A percentile compares a stretch with the other conserved stretches of the same genome.
Conservation (phyloP, 1,140 invertebrate genomes). For the Drosophila santomea region DNA sequence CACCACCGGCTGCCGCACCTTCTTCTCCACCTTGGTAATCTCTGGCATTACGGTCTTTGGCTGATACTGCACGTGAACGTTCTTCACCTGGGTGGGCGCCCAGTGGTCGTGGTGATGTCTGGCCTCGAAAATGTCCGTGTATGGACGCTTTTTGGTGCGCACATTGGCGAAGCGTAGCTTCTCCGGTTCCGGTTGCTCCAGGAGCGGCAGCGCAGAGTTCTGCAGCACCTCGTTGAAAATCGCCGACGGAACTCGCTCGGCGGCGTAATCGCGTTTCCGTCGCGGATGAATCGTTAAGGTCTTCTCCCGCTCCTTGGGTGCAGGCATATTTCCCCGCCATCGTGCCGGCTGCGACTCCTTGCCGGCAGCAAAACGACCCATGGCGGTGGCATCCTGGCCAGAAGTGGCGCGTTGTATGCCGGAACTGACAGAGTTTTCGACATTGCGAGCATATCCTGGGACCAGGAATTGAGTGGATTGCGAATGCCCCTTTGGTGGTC, state of each 20-base stretch:
- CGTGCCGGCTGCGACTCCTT: slow-evolving; percentile 10
- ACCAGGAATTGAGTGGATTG: background rate
- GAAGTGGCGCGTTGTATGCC: background rate
- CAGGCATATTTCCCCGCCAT: slow-evolving; percentile 75
- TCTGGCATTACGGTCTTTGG: slow-evolving; percentile 63
- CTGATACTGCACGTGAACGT: slow-evolving; percentile 75
- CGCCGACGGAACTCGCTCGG: slow-evolving; percentile 60
- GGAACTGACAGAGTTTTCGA: background rate
- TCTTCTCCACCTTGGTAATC: slow-evolving; percentile 43
- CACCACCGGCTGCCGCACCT: slow-evolving; percentile 22
- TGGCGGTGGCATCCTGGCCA: background rate
- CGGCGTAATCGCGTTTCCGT: slow-evolving; percentile 53
- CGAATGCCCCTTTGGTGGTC: background rate
- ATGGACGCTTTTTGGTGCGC: slow-evolving; percentile 47
- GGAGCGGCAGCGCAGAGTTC: slow-evolving; percentile 43
- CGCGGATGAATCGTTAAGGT: slow-evolving; percentile 68
- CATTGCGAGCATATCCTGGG: background rate
- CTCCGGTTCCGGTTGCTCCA: slow-evolving; percentile 63
- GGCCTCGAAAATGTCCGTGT: slow-evolving; percentile 62
- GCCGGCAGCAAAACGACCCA: background rate
- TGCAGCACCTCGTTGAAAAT: slow-evolving; percentile 61
- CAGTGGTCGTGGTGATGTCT: slow-evolving; percentile 81
- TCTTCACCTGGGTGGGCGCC: slow-evolving; percentile 71
- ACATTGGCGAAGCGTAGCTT: slow-evolving; percentile 61
- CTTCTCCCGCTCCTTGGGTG: slow-evolving; percentile 63